Evolutionary conservation across 1,140 invertebrate species (phyloP), one percentile per base, ranked within the genome.

Genomic region (Anastrepha ludens): DNA sequence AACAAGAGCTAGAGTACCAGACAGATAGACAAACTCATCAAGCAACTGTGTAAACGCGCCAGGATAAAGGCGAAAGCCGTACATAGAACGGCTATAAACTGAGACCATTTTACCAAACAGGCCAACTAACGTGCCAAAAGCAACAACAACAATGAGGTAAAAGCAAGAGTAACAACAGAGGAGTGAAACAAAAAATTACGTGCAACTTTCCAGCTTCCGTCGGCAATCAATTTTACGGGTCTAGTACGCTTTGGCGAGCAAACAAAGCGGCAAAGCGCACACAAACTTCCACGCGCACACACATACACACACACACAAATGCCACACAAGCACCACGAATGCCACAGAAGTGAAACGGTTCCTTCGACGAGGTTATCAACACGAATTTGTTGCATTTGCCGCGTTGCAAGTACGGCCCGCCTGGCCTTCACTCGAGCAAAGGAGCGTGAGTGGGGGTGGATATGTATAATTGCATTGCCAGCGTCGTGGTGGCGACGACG

Each of bases 181-280:
- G 60, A n/a, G 41, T 2, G 41, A 81, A 55, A 47, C 15, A 13
- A 44, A 81, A 81, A 70, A 67, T 44, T 55, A 92, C 91, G 91
- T 91, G 91, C 91, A 92, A 91, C 91, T 92, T 92, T 92, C 91
- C 91, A 92, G 91, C 91, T 92, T 92, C 92, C 90, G 90, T 90
- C 20, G 90, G 91, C 91, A 92, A 92, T 92, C 91, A 92, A 92
- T 92, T 92, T 92, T 91, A 92, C 85, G 85, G 85, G 55, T 86
- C 55, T 86, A 55, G 47, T 55, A 81, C 47, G 74, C 74, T 81
- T 81, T 81, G 74, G 74, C n/a, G 44, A 55, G 74, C 74, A 81
- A 81, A 81, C 74, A 81, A 81, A 81, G 39, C 85, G 59, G 85
- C n/a, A 55, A 62, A 55, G 85, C 20, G 29, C 29, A 29, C 29